Evolutionary conservation across 2,888 invertebrate species (phyloP).

Genomic region (Coleophora deauratella): DNA sequence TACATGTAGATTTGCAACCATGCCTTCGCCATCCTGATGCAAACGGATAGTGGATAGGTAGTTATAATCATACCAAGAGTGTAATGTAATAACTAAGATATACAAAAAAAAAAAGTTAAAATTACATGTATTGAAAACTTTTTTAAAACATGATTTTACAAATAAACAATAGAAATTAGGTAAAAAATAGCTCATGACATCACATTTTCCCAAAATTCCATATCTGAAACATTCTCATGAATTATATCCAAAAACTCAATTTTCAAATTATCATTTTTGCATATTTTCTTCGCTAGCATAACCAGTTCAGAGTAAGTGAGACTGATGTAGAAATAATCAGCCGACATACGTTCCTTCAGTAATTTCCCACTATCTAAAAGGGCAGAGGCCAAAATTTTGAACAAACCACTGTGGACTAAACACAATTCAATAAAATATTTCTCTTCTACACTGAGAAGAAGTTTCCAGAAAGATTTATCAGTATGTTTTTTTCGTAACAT

Average conservation of each 20-base stretch:
- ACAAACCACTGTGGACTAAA: conserved; percentile 39
- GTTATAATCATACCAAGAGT: too few species aligned
- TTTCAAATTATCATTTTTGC: conserved; percentile 44
- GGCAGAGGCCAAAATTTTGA: conserved; percentile 39
- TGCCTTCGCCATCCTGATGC: too few species aligned
- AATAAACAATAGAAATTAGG: not conserved
- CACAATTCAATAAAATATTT: conserved; percentile 39
- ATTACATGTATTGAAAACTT: not conserved
- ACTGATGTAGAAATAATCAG: conserved; percentile 57
- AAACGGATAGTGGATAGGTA: too few species aligned
- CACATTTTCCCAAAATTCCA: conserved; percentile 54
- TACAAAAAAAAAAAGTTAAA: not conserved
- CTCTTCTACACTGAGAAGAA: conserved; percentile 36
- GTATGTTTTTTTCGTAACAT: conserved; percentile 30
- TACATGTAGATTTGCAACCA: too few species aligned
- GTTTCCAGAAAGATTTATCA: conserved; percentile 46
- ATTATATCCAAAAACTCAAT: conserved; percentile 56
- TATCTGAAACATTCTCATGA: conserved; percentile 46
- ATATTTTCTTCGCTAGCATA: conserved; percentile 50
- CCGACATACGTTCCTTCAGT: conserved; percentile 43
- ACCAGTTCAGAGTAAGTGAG: conserved; percentile 67
- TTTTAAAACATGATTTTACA: conserved; percentile 3
- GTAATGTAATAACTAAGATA: too few species aligned
- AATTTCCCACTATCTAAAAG: conserved; percentile 54
- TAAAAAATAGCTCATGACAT: conserved; percentile 18